Percentiles rank a stretch among this genome's conserved stretches.
These are phyloP conservation scores for Trichosurus vulpecula DNA, from an alignment of 2,797 vertebrate species.

Conservation along the genomic window DNA sequence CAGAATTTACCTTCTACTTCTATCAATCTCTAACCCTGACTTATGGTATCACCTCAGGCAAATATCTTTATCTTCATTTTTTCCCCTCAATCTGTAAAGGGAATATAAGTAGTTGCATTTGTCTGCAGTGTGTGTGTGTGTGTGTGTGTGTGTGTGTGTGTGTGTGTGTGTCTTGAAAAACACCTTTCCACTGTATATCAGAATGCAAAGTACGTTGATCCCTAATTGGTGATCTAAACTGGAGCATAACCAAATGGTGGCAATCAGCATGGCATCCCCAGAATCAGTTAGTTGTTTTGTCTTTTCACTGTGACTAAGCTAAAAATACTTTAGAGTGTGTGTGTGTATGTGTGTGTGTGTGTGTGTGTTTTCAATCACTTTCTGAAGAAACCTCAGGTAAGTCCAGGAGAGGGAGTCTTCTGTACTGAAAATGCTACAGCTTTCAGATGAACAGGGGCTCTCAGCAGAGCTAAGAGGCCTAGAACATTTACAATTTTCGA, in stretches of 20 bases:
- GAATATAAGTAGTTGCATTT: neutral
- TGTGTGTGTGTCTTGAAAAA: neutral
- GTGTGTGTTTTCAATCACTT: neutral
- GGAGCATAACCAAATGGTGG: rapidly evolving
- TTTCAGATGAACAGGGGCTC: neutral
- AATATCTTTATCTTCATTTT: neutral
- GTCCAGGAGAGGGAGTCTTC: no score
- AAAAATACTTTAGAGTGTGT: neutral
- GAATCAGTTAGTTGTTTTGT: neutral
- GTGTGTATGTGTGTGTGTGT: neutral
- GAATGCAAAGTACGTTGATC: neutral
- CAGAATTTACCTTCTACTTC: neutral
- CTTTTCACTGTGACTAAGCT: neutral
- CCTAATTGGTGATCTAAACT: no score
- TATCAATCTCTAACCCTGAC: neutral
- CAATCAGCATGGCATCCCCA: rapidly evolving
- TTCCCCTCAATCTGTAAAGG: neutral
- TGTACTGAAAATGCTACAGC: neutral
- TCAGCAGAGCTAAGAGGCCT: neutral
- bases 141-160: neutral
- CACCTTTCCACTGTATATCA: neutral
- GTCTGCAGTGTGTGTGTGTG: neutral
- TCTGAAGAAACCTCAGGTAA: neutral
- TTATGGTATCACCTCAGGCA: neutral
- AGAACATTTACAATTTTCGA: neutral